A percentile compares a stretch with the other conserved stretches of the same genome.
Conservation (phyloP, 2,888 invertebrate species). For the Gastrophysa polygoni region DNA sequence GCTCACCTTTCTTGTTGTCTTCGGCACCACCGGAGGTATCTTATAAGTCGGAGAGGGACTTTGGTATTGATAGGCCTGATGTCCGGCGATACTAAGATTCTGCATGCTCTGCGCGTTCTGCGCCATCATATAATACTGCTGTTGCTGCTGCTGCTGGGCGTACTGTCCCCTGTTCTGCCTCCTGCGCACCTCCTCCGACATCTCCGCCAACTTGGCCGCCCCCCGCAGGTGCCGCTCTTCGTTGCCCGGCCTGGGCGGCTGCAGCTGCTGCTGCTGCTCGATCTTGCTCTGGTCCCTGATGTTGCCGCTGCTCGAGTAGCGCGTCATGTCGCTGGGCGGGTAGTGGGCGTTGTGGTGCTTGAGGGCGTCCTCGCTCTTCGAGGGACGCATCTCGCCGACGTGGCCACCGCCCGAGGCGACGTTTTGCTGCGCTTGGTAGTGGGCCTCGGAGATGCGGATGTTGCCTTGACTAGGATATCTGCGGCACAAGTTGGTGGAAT, state of each 20-base stretch:
- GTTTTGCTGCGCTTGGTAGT: constrained; percentile 41
- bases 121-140: constrained; percentile 48
- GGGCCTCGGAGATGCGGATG: constrained; percentile 48
- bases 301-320: constrained; percentile 57
- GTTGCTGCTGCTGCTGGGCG: constrained; percentile 37
- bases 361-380: constrained; percentile 55
- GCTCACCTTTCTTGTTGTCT: constrained; percentile 43
- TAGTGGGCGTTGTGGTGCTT: constrained; percentile 44
- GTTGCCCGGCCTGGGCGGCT: constrained; percentile 40
- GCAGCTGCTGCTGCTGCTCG: constrained; percentile 21
- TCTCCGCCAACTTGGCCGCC: constrained; percentile 73
- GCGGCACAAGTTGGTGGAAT: constrained; percentile 1
- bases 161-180: constrained; percentile 59
- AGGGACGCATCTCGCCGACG: constrained; percentile 52
- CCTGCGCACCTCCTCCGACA: constrained; percentile 79
- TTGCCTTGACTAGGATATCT: constrained; percentile 52
- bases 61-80: constrained; percentile 49
- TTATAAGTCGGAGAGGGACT: constrained; percentile 58
- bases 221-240: constrained; percentile 55
- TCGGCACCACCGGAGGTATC: constrained; percentile 65
- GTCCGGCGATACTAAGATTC: constrained; percentile 50
- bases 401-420: background rate
- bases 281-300: constrained; percentile 51
- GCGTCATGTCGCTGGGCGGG: constrained; percentile 44
- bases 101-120: constrained; percentile 49